Evolutionary conservation across 2,888 invertebrate species (phyloP).

Genomic region (Phengaris arion): DNA sequence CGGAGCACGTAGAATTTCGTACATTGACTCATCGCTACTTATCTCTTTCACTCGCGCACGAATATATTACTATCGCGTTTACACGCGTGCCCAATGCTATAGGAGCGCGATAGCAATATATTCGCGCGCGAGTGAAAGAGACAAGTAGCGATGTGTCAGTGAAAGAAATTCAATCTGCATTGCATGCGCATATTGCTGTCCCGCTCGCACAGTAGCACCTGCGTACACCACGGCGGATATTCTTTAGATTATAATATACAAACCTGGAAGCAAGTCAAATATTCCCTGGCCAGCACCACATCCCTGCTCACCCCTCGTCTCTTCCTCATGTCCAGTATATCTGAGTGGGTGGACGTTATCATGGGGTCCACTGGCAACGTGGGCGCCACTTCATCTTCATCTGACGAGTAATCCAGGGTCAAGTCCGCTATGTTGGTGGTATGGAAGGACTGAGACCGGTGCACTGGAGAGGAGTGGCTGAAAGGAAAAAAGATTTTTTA

Average conservation of each 20-base stretch:
- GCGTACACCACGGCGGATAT: no score
- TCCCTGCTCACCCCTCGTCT: slow-evolving; percentile 56
- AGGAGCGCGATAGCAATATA: no score
- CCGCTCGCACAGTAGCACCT: no score
- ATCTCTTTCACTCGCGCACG: no score
- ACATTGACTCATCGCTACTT: no score
- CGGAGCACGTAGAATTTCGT: no score
- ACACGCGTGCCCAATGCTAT: no score
- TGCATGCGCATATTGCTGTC: no score
- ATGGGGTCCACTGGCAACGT: slow-evolving; percentile 63
- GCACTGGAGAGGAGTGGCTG: slow-evolving; percentile 76
- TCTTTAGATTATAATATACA: slow-evolving; percentile 21
- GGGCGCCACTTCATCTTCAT: slow-evolving; percentile 61
- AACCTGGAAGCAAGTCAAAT: slow-evolving; percentile 64
- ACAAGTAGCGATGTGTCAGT: no score
- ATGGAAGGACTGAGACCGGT: slow-evolving; percentile 76
- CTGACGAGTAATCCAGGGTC: slow-evolving; percentile 67
- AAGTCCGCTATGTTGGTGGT: slow-evolving; percentile 66
- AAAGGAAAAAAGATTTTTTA: slow-evolving; percentile 34
- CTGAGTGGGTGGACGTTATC: slow-evolving; percentile 68
- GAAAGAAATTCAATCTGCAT: no score
- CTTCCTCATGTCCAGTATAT: slow-evolving; percentile 61
- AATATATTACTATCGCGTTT: no score
- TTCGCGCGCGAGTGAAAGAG: no score
- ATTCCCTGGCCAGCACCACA: slow-evolving; percentile 60